Conservation (phyloP, 2,888 invertebrate species). For the Eulithis testata region DNA sequence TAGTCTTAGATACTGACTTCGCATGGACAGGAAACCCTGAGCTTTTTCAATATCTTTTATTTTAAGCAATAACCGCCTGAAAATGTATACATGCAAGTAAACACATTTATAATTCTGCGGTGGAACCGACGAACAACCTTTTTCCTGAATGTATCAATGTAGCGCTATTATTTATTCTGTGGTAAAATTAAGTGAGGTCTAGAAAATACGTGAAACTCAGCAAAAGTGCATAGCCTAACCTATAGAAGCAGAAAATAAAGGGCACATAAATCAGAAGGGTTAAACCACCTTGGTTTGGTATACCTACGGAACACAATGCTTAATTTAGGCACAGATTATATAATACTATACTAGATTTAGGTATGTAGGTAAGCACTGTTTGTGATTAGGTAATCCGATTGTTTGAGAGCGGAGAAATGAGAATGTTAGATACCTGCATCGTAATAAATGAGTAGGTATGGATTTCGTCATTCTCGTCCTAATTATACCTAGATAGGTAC, state of each 20-base stretch:
- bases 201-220: constrained; percentile 38
- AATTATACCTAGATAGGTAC: neutral
- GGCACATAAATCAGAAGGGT: constrained; percentile 56
- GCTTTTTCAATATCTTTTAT: neutral
- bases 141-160: too few relatives aligned
- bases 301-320: constrained; percentile 42
- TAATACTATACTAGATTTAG: constrained; percentile 41
- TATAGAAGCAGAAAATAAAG: constrained; percentile 26
- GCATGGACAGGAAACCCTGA: neutral
- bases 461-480: constrained; percentile 5
- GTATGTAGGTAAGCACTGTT: constrained; percentile 17
- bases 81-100: too few relatives aligned
- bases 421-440: constrained; percentile 13
- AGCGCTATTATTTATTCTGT: too few relatives aligned
- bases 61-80: neutral
- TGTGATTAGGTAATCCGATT: constrained; percentile 29
- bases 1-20: constrained; percentile 4
- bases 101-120: too few relatives aligned
- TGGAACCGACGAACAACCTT: too few relatives aligned
- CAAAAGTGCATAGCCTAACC: constrained; percentile 22
- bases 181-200: neutral
- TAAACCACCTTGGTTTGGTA: constrained; percentile 38
- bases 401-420: constrained; percentile 26
- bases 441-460: constrained; percentile 12
- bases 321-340: too few relatives aligned